Conservation (phyloP, 1,140 invertebrate species). For the Pentalonia nigronervosa region DNA sequence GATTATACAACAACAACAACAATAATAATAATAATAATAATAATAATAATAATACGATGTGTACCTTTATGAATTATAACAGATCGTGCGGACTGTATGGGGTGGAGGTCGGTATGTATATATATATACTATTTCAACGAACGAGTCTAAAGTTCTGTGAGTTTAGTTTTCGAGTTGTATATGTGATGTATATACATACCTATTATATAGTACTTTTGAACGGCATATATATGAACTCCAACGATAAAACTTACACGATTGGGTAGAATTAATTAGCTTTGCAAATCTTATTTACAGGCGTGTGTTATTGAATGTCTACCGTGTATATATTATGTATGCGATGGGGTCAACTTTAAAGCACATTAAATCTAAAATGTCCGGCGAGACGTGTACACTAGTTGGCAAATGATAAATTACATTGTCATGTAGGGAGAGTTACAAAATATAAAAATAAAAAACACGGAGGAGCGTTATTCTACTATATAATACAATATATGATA, state of each 20-base stretch:
- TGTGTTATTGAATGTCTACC: not conserved
- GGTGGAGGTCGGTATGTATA: not conserved
- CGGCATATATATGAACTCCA: not conserved
- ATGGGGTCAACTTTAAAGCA: not conserved
- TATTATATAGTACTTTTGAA: not conserved
- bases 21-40: not conserved
- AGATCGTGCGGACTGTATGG: not conserved
- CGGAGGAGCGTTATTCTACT: not conserved
- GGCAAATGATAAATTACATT: not conserved
- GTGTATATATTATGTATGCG: too few relatives aligned
- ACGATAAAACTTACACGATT: not conserved
- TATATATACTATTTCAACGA: not conserved
- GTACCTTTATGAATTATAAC: not conserved
- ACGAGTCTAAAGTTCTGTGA: not conserved
- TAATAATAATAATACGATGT: not conserved
- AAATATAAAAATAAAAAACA: not conserved
- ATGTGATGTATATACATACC: not conserved
- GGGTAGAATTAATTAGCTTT: conserved; percentile 1
- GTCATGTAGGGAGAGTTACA: not conserved
- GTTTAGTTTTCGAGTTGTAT: not conserved
- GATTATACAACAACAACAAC: not conserved
- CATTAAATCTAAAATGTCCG: not conserved
- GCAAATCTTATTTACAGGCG: too few relatives aligned
- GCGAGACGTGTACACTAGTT: not conserved
- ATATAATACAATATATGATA: not conserved